Conservation (phyloP, 2,888 invertebrate species). For the Ormyrus nitidulus region DNA sequence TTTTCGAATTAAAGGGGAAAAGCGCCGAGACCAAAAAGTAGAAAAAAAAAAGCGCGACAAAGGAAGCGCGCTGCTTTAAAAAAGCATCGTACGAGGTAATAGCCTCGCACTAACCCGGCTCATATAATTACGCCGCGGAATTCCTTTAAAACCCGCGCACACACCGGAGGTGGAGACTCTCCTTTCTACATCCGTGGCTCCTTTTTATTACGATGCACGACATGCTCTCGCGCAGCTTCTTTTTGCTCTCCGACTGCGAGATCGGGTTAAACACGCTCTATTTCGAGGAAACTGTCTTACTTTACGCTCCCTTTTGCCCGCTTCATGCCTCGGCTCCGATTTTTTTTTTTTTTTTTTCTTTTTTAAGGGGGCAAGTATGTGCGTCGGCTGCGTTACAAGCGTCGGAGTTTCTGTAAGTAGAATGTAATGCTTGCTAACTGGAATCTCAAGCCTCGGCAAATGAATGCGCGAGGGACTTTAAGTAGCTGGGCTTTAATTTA, state of each 20-base stretch:
- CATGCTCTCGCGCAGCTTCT: neutral
- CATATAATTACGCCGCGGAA: conserved; percentile 32
- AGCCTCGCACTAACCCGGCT: neutral
- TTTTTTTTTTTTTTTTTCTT: no score
- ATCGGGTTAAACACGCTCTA: conserved; percentile 26
- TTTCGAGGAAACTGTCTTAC: neutral
- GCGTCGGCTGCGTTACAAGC: no score
- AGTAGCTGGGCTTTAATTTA: no score
- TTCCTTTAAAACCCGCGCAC: neutral
- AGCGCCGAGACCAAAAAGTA: no score
- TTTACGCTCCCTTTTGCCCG: neutral
- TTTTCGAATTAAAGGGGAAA: no score
- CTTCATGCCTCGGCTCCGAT: no score
- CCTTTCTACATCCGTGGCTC: neutral
- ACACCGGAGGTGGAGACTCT: neutral
- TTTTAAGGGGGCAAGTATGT: no score
- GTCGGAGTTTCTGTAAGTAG: no score
- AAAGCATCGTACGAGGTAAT: conserved; percentile 27
- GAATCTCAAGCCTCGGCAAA: no score
- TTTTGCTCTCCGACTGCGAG: neutral
- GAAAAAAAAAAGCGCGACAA: conserved; percentile 20
- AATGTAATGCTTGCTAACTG: no score
- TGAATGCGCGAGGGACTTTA: no score
- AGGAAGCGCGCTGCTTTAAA: conserved; percentile 17
- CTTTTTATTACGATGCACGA: conserved; percentile 1